phyloP scores from a whole-genome alignment of 2,113 vertebrate species.

The Piaya cayana region DNA sequence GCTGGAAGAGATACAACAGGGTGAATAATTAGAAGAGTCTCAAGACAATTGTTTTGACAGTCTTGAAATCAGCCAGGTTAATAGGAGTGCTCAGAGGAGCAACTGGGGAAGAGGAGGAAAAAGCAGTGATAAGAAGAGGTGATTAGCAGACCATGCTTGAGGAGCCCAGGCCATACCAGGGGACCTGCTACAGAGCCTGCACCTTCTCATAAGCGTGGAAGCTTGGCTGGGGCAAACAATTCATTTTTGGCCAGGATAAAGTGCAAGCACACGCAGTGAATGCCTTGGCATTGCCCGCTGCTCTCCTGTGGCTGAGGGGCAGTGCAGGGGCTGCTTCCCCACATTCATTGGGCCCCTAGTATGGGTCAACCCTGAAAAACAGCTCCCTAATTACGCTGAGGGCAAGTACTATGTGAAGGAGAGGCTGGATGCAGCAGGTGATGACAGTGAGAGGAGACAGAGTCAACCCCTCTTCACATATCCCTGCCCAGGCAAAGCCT shows the following conservation, averaged over 20 bases:
- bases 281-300: rapidly evolving
- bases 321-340: not conserved
- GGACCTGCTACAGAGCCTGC: not conserved
- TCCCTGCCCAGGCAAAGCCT: not conserved
- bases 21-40: not conserved
- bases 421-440: not conserved
- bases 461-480: rapidly evolving
- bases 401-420: not conserved
- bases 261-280: rapidly evolving
- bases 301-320: not conserved
- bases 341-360: rapidly evolving
- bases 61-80: not conserved
- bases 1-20: not conserved
- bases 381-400: not conserved
- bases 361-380: not conserved
- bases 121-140: not conserved
- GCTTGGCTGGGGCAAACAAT: not conserved
- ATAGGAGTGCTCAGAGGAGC: not conserved
- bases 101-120: not conserved
- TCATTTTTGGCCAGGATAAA: not conserved
- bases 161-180: not conserved
- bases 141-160: not conserved
- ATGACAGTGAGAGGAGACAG: not conserved
- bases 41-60: not conserved
- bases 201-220: not conserved